phyloP scores from a whole-genome alignment of 2,888 invertebrate genomes.

The Trypoxylon attenuatum region DNA sequence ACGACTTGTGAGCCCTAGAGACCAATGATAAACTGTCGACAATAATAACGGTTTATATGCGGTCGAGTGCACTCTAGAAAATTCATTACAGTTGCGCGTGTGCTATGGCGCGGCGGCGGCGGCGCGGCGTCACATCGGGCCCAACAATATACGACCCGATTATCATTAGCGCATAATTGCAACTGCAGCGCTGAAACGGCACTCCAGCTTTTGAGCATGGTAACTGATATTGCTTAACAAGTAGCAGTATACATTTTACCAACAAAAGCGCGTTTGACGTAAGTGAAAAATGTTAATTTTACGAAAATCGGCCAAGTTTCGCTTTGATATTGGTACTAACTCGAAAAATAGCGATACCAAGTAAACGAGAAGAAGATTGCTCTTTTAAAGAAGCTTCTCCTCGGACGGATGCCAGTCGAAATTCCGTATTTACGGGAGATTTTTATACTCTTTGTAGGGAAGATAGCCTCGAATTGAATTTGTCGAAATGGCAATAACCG shows the following conservation, averaged over 20 bases:
- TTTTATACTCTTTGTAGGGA: too few relatives aligned
- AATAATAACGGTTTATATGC: conserved; percentile 55
- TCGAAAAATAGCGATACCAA: conserved; percentile 54
- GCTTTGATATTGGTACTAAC: too few relatives aligned
- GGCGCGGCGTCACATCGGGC: conserved; percentile 6
- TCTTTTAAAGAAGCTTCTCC: conserved; percentile 57
- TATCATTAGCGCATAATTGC: not conserved
- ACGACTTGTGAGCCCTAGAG: conserved; percentile 49
- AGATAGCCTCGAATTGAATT: too few relatives aligned
- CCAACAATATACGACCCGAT: not conserved
- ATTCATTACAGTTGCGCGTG: conserved; percentile 43
- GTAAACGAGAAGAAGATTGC: conserved; percentile 56
- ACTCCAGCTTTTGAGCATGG: not conserved
- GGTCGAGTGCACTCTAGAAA: conserved; percentile 35
- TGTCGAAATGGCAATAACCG: too few relatives aligned
- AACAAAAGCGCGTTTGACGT: too few relatives aligned
- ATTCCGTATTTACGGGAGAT: too few relatives aligned
- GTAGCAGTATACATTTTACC: not conserved
- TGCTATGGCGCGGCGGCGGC: too few relatives aligned
- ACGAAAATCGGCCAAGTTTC: too few relatives aligned
- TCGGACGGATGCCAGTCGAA: too few relatives aligned
- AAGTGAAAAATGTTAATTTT: too few relatives aligned
- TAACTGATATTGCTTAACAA: not conserved
- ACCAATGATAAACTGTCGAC: conserved; percentile 57
- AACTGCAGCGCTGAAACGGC: not conserved